phyloP scores from a whole-genome alignment of 1,140 invertebrate genomes.

The Halyomorpha halys region DNA sequence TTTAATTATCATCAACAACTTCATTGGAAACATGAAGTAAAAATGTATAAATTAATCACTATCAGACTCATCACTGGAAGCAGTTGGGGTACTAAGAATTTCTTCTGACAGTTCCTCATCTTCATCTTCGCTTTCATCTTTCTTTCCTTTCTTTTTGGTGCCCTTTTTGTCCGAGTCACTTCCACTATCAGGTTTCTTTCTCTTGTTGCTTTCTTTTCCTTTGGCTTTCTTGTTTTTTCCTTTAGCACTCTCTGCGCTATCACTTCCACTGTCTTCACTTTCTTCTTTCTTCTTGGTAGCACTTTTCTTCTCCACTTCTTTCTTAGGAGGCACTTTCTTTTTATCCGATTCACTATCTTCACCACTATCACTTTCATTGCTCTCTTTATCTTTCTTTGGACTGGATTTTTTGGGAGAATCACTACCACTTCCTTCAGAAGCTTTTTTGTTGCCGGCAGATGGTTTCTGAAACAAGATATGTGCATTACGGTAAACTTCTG shows the following conservation, averaged over 20 bases:
- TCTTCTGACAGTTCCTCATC: slow-evolving; percentile 37
- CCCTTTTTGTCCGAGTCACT: slow-evolving; percentile 30
- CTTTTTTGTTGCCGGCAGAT: too few relatives aligned
- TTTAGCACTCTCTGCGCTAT: slow-evolving; percentile 20
- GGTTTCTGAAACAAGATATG: too few relatives aligned
- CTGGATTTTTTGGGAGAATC: not conserved
- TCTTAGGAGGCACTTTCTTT: slow-evolving; percentile 1
- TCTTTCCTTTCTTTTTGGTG: slow-evolving; percentile 32
- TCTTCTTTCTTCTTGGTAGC: slow-evolving; percentile 14
- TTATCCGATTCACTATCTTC: slow-evolving; percentile 1
- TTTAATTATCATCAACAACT: too few relatives aligned
- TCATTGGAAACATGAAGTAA: too few relatives aligned
- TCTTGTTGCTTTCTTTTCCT: slow-evolving; percentile 17
- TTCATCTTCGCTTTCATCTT: slow-evolving; percentile 34
- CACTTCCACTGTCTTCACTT: slow-evolving; percentile 33
- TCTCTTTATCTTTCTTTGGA: not conserved
- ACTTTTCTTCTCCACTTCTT: not conserved
- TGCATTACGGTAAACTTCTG: too few relatives aligned
- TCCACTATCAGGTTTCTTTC: slow-evolving; percentile 12
- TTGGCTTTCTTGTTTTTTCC: slow-evolving; percentile 32
- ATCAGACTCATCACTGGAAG: slow-evolving; percentile 35
- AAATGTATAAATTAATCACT: slow-evolving; percentile 8
- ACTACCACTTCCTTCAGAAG: too few relatives aligned
- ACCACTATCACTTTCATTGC: slow-evolving; percentile 1
- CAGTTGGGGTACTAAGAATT: slow-evolving; percentile 37